Evolutionary conservation across 2,797 vertebrate species (phyloP), one percentile per base, ranked within the genome.

Genomic region (Saxicola maurus): DNA sequence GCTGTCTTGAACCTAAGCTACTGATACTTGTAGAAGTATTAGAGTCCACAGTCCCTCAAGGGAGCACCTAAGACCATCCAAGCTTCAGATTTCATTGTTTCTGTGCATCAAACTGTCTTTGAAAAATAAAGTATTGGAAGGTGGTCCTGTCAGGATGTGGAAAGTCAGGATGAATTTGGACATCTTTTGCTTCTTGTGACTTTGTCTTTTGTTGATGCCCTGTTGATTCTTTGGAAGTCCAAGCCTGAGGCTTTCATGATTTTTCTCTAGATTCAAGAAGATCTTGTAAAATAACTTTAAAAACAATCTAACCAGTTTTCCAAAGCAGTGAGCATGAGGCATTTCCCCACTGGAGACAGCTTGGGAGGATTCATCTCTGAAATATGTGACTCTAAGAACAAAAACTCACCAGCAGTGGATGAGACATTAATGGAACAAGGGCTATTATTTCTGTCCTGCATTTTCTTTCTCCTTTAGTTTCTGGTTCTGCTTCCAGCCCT

Each of bases 391-490:
- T 90, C 75, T 81, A 45, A 93, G 85, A 87, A 94, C 67, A 92
- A 92, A 94, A 94, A 62, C 66, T 92, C 84, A 93, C 60, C 86
- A 92, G 82, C 2, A 5, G 87, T 76, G 64, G 43, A 73, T 93
- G 86, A 92, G 89, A 87, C 89, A 73, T 76, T 64, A 87, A 81
- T 66, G 77, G 80, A 91, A 89, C 48, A 87, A 78, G 48, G 66
- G 31, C 74, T 95, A 82, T 95, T 95, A 93, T 93, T 94, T 92
- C 83, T 82, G 74, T 38, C 82, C 91, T 86, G 74, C 52, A 69
- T 93, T 93, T 94, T 91, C 56, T 89, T 86, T 86, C 60, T 67
- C 86, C 64, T 86, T 92, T 76, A 82, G 45, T 95, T 91, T 93
- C 73, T 94, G 37, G 53, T 90, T 90, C 72, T 90, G 30, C 65